Evolutionary conservation across 2,888 invertebrate species (phyloP).

Genomic region (Bombylius discolor): DNA sequence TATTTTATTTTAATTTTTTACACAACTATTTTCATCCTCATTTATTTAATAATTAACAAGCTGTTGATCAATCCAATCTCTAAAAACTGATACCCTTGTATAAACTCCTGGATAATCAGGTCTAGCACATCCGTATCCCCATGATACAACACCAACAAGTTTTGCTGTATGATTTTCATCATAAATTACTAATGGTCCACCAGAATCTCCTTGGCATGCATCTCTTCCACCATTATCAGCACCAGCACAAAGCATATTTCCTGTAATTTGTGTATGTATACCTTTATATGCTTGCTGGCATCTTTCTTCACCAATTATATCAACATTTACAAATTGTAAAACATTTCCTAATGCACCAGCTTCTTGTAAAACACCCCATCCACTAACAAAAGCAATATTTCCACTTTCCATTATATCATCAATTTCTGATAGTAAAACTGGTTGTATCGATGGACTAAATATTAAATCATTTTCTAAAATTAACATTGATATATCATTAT

Average conservation of each 20-base stretch:
- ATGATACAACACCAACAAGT: constrained; percentile 5
- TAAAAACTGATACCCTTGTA: neutral
- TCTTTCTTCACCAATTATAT: neutral
- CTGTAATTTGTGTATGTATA: constrained; percentile 2
- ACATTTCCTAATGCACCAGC: constrained; percentile 17
- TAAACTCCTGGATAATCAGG: constrained; percentile 1
- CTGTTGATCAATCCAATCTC: constrained; percentile 1
- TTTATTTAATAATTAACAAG: no score
- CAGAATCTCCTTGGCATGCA: constrained; percentile 7
- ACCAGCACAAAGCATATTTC: constrained; percentile 5
- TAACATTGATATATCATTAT: constrained; percentile 41
- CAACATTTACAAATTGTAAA: neutral
- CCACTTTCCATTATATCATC: neutral
- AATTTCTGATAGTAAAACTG: constrained; percentile 24
- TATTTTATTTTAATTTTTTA: no score
- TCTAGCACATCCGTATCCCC: constrained; percentile 3
- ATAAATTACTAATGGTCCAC: constrained; percentile 4
- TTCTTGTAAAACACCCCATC: constrained; percentile 16
- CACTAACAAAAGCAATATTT: constrained; percentile 2
- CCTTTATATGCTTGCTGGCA: neutral
- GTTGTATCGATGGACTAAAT: constrained; percentile 28
- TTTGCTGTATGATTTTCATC: neutral
- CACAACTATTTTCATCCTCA: no score
- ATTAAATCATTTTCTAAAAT: constrained; percentile 35
- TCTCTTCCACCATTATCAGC: neutral